These are phyloP conservation scores for Rynchops niger DNA, from an alignment of 2,113 vertebrate genomes.

Conservation along the genomic window DNA sequence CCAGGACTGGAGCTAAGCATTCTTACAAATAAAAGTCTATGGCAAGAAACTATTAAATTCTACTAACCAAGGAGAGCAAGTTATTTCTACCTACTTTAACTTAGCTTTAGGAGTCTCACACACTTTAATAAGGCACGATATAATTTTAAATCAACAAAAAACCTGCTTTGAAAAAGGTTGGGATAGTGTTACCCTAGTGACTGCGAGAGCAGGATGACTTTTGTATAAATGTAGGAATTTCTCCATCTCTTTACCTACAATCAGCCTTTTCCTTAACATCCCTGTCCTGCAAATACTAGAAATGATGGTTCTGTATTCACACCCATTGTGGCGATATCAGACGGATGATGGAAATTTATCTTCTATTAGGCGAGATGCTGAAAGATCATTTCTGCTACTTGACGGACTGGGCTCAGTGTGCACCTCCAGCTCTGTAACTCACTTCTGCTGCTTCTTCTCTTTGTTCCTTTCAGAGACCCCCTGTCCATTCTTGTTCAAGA, in stretches of 20 bases:
- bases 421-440: background rate
- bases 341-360: background rate
- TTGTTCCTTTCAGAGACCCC: background rate
- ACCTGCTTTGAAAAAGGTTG: background rate
- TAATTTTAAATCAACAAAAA: background rate
- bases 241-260: background rate
- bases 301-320: background rate
- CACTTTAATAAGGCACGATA: background rate
- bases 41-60: background rate
- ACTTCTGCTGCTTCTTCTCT: background rate
- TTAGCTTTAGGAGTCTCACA: background rate
- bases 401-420: background rate
- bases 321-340: background rate
- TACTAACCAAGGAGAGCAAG: background rate
- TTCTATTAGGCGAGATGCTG: background rate
- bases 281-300: background rate
- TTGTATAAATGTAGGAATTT: background rate
- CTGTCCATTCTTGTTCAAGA: background rate
- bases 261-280: background rate
- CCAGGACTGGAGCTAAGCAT: background rate
- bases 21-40: background rate
- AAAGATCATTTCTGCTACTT: background rate
- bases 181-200: background rate
- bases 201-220: background rate
- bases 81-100: background rate